Percentiles rank a stretch among this genome's conserved stretches.
These are phyloP conservation scores for Melanotus villosus DNA, from an alignment of 2,888 invertebrate genomes.

Conservation along the genomic window DNA sequence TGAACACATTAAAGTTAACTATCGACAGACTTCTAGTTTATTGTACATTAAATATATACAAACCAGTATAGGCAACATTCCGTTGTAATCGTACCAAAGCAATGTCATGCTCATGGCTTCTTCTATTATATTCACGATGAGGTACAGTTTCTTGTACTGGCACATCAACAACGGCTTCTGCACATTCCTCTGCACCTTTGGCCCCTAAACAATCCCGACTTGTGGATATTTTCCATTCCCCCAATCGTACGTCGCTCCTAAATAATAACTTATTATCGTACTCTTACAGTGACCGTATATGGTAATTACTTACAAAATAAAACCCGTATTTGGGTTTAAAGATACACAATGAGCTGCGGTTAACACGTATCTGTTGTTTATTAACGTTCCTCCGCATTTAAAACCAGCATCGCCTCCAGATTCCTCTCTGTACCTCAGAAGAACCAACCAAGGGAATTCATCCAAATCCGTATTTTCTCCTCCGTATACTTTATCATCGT, in stretches of 20 bases:
- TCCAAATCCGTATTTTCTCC: constrained; percentile 66
- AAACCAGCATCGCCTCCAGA: constrained; percentile 50
- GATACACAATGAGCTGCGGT: constrained; percentile 45
- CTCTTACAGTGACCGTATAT: no score
- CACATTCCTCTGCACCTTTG: constrained; percentile 59
- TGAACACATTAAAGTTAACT: no score
- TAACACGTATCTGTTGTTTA: constrained; percentile 63
- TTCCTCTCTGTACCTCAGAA: constrained; percentile 65
- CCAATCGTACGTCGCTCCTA: constrained; percentile 73
- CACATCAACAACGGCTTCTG: constrained; percentile 61
- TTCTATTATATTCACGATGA: constrained; percentile 61
- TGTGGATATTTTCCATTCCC: constrained; percentile 67
- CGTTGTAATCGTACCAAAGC: constrained; percentile 26
- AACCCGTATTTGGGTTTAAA: constrained; percentile 55
- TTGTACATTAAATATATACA: neutral
- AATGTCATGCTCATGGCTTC: constrained; percentile 56
- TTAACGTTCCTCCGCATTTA: constrained; percentile 71
- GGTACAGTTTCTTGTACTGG: constrained; percentile 63
- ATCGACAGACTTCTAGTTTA: no score
- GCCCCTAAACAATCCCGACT: constrained; percentile 59
- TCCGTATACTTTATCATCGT: constrained; percentile 59
- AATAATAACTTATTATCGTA: no score
- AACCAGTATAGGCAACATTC: constrained; percentile 10
- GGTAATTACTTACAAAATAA: constrained; percentile 19
- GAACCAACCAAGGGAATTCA: constrained; percentile 69